Evolutionary conservation across 2,888 invertebrate species (phyloP), one percentile per base, ranked within the genome.

Genomic region (Drosophila flavopinicola): DNA sequence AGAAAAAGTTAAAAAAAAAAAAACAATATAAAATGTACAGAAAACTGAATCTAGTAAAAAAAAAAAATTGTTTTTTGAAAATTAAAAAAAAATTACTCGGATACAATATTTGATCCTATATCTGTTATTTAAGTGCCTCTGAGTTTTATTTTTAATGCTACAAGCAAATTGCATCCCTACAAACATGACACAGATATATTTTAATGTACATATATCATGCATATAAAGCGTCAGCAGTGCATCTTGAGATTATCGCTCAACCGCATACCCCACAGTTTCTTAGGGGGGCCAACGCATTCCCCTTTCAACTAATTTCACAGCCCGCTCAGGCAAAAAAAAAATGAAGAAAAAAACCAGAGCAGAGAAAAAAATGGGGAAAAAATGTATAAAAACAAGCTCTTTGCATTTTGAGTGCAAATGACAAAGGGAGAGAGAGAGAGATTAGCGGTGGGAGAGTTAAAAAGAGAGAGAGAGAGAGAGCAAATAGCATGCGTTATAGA

Each of bases 371-470:
- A 54, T 42, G 51, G 48, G 42, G 47, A 45, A 33, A 66, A 59
- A 38, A 49, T 33, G 51, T 15, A 57, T 15, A 59, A 42, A 61
- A 58, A 52, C 52, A 51, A 72, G 61, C 54, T 63, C 54, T 67
- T 35, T 48, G 49, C 33, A 56, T 60, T 77, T 66, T 70, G 75
- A 78, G 75, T 74, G 75, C 44, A 69, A 75, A 63, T 75, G 78
- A 78, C 78, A 75, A 77, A 73, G 75, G 65, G 57, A 65, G 59
- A 74, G 69, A 52, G 57, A 65, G 59, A 74, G 69, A 52, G 52
- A 71, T 68, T 65, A 32, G 11, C 25, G 37, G 51, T 45, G 37
- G 35, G 39, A 61, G 63, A 45, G 45, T 7, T 11, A 24, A 13
- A 47, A 25, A 54, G 35, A 54, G 41, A 41, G 30, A 15, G 17